phyloP scores from a whole-genome alignment of 2,113 vertebrate genomes.

The Tychaedon coryphoeus region DNA sequence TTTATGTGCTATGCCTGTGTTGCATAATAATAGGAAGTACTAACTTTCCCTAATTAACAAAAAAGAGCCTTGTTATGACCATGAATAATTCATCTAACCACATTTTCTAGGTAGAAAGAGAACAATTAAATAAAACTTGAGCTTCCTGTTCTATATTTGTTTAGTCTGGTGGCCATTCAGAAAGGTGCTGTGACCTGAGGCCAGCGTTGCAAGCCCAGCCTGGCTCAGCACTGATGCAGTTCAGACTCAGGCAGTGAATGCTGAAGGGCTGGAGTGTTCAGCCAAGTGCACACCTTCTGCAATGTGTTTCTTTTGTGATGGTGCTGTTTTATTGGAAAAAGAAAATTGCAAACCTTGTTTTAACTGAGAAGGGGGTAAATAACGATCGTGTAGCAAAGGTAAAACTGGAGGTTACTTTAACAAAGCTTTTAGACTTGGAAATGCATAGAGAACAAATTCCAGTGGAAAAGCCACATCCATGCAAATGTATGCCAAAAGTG shows the following conservation, averaged over 20 bases:
- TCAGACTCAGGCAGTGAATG: neutral
- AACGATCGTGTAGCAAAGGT: neutral
- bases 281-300: neutral
- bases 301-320: neutral
- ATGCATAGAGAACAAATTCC: constrained; percentile 20
- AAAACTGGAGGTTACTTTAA: neutral
- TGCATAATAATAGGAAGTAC: neutral
- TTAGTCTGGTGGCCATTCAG: neutral
- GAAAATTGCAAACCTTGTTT: neutral
- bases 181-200: neutral
- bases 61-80: neutral
- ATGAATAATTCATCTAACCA: neutral
- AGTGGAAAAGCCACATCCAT: constrained; percentile 25
- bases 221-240: neutral
- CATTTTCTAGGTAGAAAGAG: neutral
- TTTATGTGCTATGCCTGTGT: accelerated
- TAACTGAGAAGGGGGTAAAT: neutral
- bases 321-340: neutral
- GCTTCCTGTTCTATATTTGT: neutral
- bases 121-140: neutral
- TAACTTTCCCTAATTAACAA: neutral
- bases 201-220: neutral
- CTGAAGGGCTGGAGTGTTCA: neutral
- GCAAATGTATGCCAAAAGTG: constrained; percentile 53
- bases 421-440: neutral